A percentile compares a stretch with the other conserved stretches of the same genome.
phyloP scores from a whole-genome alignment of 2,888 invertebrate genomes.

The Ormyrus pomaceus region DNA sequence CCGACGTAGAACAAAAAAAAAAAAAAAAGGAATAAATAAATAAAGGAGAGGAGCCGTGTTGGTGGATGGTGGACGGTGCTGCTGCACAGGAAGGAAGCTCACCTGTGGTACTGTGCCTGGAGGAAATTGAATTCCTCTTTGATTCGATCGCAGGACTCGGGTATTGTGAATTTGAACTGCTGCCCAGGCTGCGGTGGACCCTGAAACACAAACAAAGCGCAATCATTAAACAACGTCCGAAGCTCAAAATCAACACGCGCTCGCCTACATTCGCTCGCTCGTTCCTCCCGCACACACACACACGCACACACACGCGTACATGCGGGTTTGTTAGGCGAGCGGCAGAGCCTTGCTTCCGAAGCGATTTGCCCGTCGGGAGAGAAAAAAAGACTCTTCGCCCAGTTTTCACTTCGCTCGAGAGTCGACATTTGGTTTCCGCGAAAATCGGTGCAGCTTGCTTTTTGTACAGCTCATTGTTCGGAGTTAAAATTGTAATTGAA shows the following conservation, averaged over 20 bases:
- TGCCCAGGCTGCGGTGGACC: slow-evolving; percentile 92
- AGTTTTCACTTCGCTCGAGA: no score
- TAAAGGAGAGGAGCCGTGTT: no score
- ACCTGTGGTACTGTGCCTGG: slow-evolving; percentile 97
- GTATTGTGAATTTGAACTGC: slow-evolving; percentile 94
- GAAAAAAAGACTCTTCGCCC: not conserved
- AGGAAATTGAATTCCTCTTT: slow-evolving; percentile 97
- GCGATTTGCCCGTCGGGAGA: slow-evolving; percentile 8
- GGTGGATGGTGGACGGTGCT: no score
- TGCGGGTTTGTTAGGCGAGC: no score
- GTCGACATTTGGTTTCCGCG: no score
- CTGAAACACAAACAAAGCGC: slow-evolving; percentile 77
- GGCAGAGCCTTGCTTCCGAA: slow-evolving; percentile 17
- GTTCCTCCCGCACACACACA: not conserved
- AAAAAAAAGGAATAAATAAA: no score
- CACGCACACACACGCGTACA: not conserved
- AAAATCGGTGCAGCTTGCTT: no score
- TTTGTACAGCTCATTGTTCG: no score
- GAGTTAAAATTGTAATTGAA: no score
- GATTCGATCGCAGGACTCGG: slow-evolving; percentile 94
- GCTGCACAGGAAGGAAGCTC: slow-evolving; percentile 58
- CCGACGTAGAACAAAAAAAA: not conserved
- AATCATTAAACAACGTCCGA: slow-evolving; percentile 57
- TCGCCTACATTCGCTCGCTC: not conserved
- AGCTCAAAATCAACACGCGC: slow-evolving; percentile 54